Base-by-base conservation (phyloP, 2,113 vertebrate genomes). In the Ictalurus punctatus region DNA sequence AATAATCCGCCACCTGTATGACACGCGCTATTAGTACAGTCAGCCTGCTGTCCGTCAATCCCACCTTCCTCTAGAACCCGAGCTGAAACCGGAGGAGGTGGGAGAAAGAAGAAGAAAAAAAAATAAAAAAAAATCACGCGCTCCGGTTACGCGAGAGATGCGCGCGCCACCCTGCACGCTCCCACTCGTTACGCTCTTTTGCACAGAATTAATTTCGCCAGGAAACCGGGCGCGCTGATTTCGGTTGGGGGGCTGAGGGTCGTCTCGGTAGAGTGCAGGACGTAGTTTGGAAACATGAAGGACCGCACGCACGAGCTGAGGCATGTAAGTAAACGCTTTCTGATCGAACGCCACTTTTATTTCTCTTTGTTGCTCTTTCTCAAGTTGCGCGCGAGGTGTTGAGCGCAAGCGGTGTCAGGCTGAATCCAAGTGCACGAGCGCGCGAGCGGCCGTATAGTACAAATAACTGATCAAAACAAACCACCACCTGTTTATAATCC, bases 241-340 rank as follows among this genome's bases (percentile, higher is more conserved):
- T 19, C 2, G 67, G 25, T 25, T 71, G 69, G 69, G 71, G 71
- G 85, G 56, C 6, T 61, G 10, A n/a, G 71, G 85, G 85, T 58
- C 65, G 25, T 76, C 40, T 44, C 4, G 13, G 52, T 4, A 58
- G 73, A 61, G 58, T 44, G 59, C 79, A 58, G 82, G 19, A 80
- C n/a, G 16, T 56, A 27, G 19, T 17, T 34, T 44, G 4, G 52
- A 63, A 78, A 37, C 79, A 92, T 92, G 91, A 92, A 88, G 87
- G 91, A 92, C 84, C 91, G 91, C 79, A 91, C 81, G 58, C 86
- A 58, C 0, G 91, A 92, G 83, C 90, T 92, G n/a, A 88, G 37
- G 44, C 90, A 90, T 48, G 91, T 92, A 9, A 92, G 91, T 91
- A 71, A 25, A 54, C 25, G n/a, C 44, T 52, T 52, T 1, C 10